These are phyloP conservation scores for Mallotus villosus DNA, from an alignment of 2,797 vertebrate genomes.

Conservation along the genomic window DNA sequence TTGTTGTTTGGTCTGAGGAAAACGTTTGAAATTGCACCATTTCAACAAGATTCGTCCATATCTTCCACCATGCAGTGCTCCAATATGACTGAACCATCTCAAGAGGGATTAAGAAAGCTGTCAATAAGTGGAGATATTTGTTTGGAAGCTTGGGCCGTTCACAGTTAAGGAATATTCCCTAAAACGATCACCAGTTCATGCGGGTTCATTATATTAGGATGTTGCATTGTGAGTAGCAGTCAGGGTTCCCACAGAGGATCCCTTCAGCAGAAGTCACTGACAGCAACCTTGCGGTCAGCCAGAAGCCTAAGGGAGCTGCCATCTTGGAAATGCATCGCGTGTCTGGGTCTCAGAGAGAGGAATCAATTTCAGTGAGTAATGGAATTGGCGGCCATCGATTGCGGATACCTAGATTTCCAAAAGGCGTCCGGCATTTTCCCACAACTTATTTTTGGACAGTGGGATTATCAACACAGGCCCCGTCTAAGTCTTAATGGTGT, in stretches of 20 bases:
- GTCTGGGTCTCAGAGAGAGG: background rate
- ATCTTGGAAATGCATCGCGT: slow-evolving; percentile 9
- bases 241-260: background rate
- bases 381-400: slow-evolving; percentile 10
- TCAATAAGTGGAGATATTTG: background rate
- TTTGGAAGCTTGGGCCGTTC: background rate
- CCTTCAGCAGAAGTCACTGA: background rate
- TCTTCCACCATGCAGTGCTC: too few species aligned
- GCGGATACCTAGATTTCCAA: background rate
- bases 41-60: too few species aligned
- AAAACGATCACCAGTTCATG: too few species aligned
- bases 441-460: background rate
- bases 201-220: too few species aligned
- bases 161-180: too few species aligned
- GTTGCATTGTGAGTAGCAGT: too few species aligned
- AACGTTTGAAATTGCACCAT: background rate
- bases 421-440: background rate
- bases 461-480: background rate
- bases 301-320: background rate
- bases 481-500: background rate
- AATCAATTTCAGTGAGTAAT: slow-evolving; percentile 14
- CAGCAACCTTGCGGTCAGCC: background rate
- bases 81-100: too few species aligned
- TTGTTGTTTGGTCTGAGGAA: background rate
- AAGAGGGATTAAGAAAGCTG: background rate